These are phyloP conservation scores for Tetragnatha versicolor DNA, from an alignment of 1,140 invertebrate species.

Conservation along the genomic window DNA sequence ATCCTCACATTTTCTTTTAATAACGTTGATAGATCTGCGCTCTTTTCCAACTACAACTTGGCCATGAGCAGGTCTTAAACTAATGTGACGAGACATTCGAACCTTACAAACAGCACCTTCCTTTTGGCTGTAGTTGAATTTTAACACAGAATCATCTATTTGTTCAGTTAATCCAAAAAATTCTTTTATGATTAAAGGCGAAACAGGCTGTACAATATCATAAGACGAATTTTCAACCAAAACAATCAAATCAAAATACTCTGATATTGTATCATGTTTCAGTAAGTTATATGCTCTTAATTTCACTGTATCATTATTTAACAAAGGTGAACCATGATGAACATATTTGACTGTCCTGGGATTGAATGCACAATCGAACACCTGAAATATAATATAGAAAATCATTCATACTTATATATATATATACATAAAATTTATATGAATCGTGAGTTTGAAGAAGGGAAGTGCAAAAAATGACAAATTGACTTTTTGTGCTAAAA, in stretches of 20 bases:
- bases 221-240: conserved; percentile 35
- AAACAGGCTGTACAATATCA: conserved; percentile 14
- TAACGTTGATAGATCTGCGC: conserved; percentile 37
- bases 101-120: conserved; percentile 51
- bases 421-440: no score
- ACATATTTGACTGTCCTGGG: conserved; percentile 37
- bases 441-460: no score
- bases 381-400: conserved; percentile 24
- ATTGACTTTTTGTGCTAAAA: no score
- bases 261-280: conserved; percentile 41
- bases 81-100: conserved; percentile 31
- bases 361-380: conserved; percentile 51
- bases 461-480: no score
- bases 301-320: conserved; percentile 47
- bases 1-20: conserved; percentile 50
- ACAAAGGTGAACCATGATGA: conserved; percentile 46
- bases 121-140: conserved; percentile 41
- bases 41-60: conserved; percentile 45
- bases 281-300: conserved; percentile 38
- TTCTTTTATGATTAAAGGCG: conserved; percentile 41
- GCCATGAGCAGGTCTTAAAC: conserved; percentile 42
- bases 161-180: conserved; percentile 42
- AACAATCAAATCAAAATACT: conserved; percentile 37
- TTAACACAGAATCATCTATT: conserved; percentile 32
- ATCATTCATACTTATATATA: no score